A percentile compares a stretch with the other conserved stretches of the same genome.
phyloP scores from a whole-genome alignment of 1,140 invertebrate species.

The Drosophila albomicans region DNA sequence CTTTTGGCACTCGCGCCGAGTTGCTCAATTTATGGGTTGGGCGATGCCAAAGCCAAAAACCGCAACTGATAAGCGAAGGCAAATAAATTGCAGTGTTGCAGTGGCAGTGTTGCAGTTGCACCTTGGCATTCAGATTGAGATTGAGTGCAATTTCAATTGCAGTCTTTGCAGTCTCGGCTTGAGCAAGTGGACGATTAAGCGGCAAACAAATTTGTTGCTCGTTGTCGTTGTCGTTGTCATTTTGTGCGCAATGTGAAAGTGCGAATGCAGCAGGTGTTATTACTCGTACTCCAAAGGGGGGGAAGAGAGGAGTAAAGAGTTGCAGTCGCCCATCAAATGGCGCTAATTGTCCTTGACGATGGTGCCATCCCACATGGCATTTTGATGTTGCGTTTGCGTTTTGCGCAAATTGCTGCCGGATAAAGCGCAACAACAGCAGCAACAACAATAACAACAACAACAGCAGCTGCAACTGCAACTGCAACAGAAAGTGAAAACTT shows the following conservation, averaged over 20 bases:
- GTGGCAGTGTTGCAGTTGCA: constrained; percentile 26
- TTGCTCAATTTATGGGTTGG: constrained; percentile 65
- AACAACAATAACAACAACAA: constrained; percentile 36
- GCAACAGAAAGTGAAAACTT: constrained; percentile 76
- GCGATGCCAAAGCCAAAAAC: constrained; percentile 60
- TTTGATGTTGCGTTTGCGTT: constrained; percentile 59
- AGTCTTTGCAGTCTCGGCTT: constrained; percentile 13
- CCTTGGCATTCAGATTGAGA: constrained; percentile 58
- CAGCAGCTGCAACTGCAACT: constrained; percentile 12
- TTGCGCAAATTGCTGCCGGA: constrained; percentile 76
- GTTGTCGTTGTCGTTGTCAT: constrained; percentile 10
- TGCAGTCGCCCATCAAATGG: constrained; percentile 62
- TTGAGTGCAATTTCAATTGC: constrained; percentile 69
- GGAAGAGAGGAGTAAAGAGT: neutral
- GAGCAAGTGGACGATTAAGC: constrained; percentile 68
- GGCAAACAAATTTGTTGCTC: constrained; percentile 58
- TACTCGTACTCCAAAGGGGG: neutral
- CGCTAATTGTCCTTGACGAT: constrained; percentile 79
- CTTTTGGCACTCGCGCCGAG: constrained; percentile 55
- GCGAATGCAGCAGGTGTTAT: constrained; percentile 48
- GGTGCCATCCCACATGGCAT: constrained; percentile 66
- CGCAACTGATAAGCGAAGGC: constrained; percentile 64
- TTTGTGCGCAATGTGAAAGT: constrained; percentile 69
- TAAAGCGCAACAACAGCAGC: constrained; percentile 43
- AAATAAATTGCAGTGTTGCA: constrained; percentile 56